Evolutionary conservation across 2,888 invertebrate species (phyloP), one percentile per base, ranked within the genome.

Genomic region (Campoplex nolae): DNA sequence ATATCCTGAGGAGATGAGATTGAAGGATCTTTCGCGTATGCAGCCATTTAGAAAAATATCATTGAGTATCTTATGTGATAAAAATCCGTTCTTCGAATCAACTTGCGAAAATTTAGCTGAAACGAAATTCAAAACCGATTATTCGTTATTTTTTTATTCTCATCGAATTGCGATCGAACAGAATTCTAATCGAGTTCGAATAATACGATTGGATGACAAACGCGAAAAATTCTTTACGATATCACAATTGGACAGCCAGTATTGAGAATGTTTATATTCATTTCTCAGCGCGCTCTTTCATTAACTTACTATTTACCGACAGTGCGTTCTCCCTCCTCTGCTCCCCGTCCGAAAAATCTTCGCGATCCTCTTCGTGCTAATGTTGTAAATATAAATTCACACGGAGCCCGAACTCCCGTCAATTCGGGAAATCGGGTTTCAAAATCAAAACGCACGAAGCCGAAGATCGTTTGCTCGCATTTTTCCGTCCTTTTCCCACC

Each of bases 391-490:
- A 86, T 51, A 82, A 83, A 75, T 56, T 62, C 78, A 23, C 70
- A 23, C 42, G 71, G 3, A 65, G 18, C 23, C 16, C 65, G 51
- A 65, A 6, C 38, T 45, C 1, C 28, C 54, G 54, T 32, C 0
- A 9, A 8, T 13, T 28, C 45, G 8, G 18, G 4, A 75, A 76
- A 62, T 83, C 74, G 80, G 28, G 48, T 75, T 62, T 73, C 79
- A 75, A 82, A 88, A 88, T 88, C 88, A 88, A 88, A 88, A 88
- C 62, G 86, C 86, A 86, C 84, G 83, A 82, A 78, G 88, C 71
- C 84, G 79, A 81, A 74, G 56, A 68, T 42, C 48, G 23, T 48
- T 71, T 45, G 45, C 80, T 84, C 68, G 73, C 28, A 35, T 35
- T 56, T 16, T 38, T 48, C 35, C 16, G 11, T 42, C 38, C 56